Conservation (phyloP, 2,797 vertebrate genomes). For the Cercopithecus hamlyni region DNA sequence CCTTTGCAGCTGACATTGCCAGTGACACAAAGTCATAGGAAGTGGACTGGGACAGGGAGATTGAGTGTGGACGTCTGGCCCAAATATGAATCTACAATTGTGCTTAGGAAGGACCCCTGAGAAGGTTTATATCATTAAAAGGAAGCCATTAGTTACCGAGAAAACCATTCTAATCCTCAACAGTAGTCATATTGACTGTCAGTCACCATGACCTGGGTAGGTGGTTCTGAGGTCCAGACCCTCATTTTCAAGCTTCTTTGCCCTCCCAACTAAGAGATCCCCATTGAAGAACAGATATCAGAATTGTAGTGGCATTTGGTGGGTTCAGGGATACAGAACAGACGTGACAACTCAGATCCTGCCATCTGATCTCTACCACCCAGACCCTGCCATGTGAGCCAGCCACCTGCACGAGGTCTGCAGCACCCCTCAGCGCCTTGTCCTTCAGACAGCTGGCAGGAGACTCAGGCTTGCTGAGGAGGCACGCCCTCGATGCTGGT, state of each 20-base stretch:
- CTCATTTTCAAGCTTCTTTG: neutral
- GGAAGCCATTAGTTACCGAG: neutral
- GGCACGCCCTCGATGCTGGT: neutral
- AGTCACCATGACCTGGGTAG: neutral
- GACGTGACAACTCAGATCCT: neutral
- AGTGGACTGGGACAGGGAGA: neutral
- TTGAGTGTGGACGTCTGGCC: neutral
- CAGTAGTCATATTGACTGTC: neutral
- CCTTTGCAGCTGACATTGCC: neutral
- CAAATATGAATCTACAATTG: neutral
- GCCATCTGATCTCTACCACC: neutral
- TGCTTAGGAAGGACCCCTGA: neutral
- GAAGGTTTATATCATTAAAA: neutral
- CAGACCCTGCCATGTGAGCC: neutral
- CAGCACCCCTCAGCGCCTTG: neutral
- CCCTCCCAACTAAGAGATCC: neutral
- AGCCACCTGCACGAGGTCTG: neutral
- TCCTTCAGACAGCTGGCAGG: conserved; percentile 62
- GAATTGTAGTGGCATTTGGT: neutral
- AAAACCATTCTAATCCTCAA: neutral
- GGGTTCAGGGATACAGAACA: neutral
- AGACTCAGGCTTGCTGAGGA: neutral
- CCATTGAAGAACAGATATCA: neutral
- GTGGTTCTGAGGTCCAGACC: neutral
- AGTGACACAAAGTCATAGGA: neutral